Conservation (phyloP, 2,888 invertebrate genomes). For the Argyra leucocephala region DNA sequence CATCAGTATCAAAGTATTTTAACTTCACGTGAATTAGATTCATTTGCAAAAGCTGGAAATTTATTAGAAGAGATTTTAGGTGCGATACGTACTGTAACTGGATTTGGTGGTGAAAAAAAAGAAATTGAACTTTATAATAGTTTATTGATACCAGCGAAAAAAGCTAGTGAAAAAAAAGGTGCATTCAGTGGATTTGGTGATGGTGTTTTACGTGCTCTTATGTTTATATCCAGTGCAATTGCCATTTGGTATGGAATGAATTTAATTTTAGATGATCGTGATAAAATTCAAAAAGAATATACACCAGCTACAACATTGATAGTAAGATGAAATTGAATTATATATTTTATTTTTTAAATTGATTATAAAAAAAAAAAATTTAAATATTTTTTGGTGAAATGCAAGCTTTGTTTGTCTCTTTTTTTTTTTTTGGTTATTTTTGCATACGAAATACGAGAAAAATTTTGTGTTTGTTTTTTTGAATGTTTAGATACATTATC, state of each 20-base stretch:
- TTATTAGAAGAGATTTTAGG: conserved; percentile 68
- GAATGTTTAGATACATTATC: too few species aligned
- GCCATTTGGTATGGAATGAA: conserved; percentile 75
- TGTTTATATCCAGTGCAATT: conserved; percentile 64
- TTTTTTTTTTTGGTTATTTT: too few species aligned
- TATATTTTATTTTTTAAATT: too few species aligned
- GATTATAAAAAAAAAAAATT: too few species aligned
- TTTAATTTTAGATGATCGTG: conserved; percentile 57
- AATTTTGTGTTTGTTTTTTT: too few species aligned
- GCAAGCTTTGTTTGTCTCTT: too few species aligned
- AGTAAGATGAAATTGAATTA: conserved; percentile 31
- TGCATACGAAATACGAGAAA: too few species aligned
- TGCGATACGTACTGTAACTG: conserved; percentile 64
- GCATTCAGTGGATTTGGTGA: conserved; percentile 61
- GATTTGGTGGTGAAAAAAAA: conserved; percentile 68
- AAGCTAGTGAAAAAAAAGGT: conserved; percentile 55
- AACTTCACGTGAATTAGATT: conserved; percentile 55
- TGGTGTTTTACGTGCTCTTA: conserved; percentile 62
- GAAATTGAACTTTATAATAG: conserved; percentile 55
- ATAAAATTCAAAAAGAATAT: conserved; percentile 51
- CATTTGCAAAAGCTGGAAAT: conserved; percentile 67
- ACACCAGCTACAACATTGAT: conserved; percentile 65
- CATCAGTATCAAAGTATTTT: conserved; percentile 56
- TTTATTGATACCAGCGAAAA: conserved; percentile 54
- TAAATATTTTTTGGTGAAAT: too few species aligned